Evolutionary conservation across 2,113 vertebrate species (phyloP).

Genomic region (Ondatra zibethicus): DNA sequence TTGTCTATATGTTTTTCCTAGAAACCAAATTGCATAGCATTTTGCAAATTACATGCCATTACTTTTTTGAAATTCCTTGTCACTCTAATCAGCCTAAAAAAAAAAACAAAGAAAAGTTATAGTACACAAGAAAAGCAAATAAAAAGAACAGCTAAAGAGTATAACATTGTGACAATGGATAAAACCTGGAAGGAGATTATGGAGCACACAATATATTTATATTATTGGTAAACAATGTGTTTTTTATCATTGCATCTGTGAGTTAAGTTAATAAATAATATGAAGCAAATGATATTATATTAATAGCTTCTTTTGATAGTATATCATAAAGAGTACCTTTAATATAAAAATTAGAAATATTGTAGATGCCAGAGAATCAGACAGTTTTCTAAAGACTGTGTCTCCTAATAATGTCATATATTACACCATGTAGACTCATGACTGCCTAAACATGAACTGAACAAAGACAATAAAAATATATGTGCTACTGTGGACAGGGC

Average conservation of each 20-base stretch:
- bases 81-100: neutral
- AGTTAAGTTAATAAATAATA: neutral
- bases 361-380: neutral
- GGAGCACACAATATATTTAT: neutral
- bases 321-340: neutral
- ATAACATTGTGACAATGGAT: neutral
- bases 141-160: neutral
- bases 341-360: neutral
- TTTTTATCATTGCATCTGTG: neutral
- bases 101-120: neutral
- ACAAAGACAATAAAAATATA: neutral
- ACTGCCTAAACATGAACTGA: neutral
- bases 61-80: neutral
- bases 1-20: neutral
- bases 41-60: neutral
- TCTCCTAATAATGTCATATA: neutral
- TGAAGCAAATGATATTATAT: neutral
- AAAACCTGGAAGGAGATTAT: neutral
- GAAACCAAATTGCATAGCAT: neutral
- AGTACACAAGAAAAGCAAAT: neutral
- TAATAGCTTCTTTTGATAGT: neutral
- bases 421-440: neutral
- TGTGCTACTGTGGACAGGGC: neutral
- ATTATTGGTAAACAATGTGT: neutral
- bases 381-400: neutral